Conservation (phyloP, 92 coral and sea anemone genomes). For the Paragorgia papillata region DNA sequence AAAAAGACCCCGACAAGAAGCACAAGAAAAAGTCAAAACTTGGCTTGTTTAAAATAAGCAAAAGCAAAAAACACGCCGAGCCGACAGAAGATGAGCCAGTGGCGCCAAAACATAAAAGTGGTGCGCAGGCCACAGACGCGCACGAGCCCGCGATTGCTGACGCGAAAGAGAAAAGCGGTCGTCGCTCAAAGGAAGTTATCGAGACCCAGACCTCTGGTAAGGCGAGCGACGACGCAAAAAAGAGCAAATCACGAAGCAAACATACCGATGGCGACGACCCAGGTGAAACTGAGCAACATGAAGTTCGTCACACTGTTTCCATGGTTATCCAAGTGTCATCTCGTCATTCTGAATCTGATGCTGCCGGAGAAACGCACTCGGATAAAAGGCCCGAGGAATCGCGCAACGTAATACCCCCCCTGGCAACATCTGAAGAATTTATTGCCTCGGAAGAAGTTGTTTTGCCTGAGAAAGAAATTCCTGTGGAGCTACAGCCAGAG, state of each 20-base stretch:
- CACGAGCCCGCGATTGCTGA: background rate
- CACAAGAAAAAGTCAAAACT: constrained; percentile 19
- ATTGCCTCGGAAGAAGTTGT: background rate
- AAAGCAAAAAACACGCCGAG: background rate
- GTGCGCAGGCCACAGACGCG: constrained; percentile 13
- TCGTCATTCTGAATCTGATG: background rate
- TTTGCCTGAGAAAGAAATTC: background rate
- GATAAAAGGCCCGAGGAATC: too few species aligned
- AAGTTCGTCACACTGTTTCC: background rate
- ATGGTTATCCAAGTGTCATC: background rate
- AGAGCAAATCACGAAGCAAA: background rate
- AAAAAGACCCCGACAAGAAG: background rate
- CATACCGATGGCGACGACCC: background rate
- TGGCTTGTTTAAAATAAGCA: background rate
- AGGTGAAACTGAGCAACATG: background rate
- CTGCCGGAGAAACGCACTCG: background rate
- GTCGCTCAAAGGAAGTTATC: background rate
- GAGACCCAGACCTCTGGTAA: too few species aligned
- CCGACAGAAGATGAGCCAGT: constrained; percentile 11
- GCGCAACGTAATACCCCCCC: too few species aligned
- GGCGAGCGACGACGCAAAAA: background rate
- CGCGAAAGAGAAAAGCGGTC: background rate
- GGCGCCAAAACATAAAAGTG: background rate
- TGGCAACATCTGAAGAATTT: too few species aligned
- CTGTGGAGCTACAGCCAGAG: background rate